Evolutionary conservation across 2,113 vertebrate genomes (phyloP).

Genomic region (Paramormyrops kingsleyae): DNA sequence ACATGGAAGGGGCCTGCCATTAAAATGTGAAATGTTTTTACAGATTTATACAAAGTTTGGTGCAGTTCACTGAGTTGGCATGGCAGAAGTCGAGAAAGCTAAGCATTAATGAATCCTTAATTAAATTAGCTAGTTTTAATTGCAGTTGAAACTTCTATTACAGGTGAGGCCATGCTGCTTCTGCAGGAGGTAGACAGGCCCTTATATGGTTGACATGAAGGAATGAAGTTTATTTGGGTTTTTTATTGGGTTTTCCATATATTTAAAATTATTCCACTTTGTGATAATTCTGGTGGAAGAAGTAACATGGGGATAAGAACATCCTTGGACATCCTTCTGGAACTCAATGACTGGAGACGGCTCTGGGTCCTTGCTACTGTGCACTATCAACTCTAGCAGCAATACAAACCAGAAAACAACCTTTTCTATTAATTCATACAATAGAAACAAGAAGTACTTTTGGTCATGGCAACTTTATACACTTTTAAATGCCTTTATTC

Average conservation of each 20-base stretch:
- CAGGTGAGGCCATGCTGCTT: not conserved
- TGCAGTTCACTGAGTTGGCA: not conserved
- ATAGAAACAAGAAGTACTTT: not conserved
- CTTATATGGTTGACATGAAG: not conserved
- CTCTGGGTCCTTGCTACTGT: not conserved
- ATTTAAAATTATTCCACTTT: not conserved
- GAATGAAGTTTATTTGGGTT: not conserved
- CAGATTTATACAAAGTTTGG: not conserved
- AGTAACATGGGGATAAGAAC: not conserved
- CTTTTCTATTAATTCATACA: not conserved
- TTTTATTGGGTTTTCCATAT: not conserved
- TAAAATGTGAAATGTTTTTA: not conserved
- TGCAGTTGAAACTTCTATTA: not conserved
- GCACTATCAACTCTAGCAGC: not conserved
- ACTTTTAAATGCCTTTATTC: not conserved
- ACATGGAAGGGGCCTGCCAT: not conserved
- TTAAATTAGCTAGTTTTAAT: not conserved
- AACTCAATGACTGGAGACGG: not conserved
- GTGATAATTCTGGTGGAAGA: not conserved
- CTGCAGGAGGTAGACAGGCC: not conserved
- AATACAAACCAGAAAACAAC: not conserved
- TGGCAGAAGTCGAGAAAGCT: not conserved
- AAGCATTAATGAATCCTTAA: not conserved
- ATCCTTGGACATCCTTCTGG: not conserved
- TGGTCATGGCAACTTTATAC: not conserved